Conservation (phyloP, 1,140 invertebrate genomes). For the Macrobrachium nipponense region DNA sequence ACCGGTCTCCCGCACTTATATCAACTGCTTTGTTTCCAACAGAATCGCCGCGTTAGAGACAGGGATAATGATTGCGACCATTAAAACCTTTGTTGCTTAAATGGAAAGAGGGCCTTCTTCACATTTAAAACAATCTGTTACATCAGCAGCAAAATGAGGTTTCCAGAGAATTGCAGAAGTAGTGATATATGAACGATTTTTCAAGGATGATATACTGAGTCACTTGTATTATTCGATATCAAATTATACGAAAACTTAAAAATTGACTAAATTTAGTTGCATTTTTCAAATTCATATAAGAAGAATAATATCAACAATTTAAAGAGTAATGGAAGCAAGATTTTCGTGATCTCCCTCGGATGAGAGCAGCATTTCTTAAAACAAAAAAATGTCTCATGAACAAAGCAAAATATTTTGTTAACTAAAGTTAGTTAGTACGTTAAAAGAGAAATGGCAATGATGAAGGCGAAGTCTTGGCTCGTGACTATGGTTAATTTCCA, state of each 20-base stretch:
- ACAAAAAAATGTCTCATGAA: too few relatives aligned
- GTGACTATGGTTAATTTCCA: too few relatives aligned
- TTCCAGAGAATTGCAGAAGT: neutral
- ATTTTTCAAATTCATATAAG: neutral
- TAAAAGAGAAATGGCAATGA: too few relatives aligned
- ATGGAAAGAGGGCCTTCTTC: neutral
- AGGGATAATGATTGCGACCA: constrained; percentile 51
- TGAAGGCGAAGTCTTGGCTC: too few relatives aligned
- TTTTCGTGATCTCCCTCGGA: too few relatives aligned
- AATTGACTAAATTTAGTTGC: too few relatives aligned
- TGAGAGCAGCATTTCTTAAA: too few relatives aligned
- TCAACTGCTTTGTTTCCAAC: constrained; percentile 29
- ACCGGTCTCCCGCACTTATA: neutral
- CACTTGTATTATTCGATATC: neutral
- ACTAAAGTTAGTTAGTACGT: too few relatives aligned
- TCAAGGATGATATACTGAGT: neutral
- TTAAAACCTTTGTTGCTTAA: constrained; percentile 46
- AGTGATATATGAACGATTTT: neutral
- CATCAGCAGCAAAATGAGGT: neutral
- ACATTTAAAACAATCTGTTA: neutral
- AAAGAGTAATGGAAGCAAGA: too few relatives aligned
- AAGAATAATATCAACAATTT: neutral
- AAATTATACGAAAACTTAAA: neutral
- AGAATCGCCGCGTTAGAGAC: constrained; percentile 8
- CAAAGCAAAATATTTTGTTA: too few relatives aligned